These are phyloP conservation scores for Dromaius novaehollandiae DNA, from an alignment of 2,113 vertebrate genomes.

Conservation along the genomic window DNA sequence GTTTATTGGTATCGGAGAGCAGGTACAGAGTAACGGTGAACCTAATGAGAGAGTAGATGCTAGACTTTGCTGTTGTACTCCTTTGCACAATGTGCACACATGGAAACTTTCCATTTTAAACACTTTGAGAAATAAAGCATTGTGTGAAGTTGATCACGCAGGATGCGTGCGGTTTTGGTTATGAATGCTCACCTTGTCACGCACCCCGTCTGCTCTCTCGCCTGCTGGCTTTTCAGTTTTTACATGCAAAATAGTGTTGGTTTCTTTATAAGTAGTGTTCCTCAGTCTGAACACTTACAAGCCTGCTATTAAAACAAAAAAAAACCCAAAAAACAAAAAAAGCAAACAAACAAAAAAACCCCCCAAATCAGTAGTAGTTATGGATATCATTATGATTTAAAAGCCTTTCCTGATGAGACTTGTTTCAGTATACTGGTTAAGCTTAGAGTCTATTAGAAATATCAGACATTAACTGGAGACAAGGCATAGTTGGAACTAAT, in stretches of 20 bases:
- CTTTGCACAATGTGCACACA: background rate
- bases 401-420: background rate
- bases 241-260: background rate
- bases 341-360: too few species aligned
- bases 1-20: background rate
- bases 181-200: background rate
- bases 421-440: background rate
- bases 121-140: background rate
- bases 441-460: background rate
- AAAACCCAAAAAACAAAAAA: too few species aligned
- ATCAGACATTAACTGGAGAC: background rate
- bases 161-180: background rate
- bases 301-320: too few species aligned
- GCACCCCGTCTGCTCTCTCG: background rate
- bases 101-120: background rate
- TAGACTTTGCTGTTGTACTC: background rate
- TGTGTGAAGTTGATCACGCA: background rate
- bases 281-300: too few species aligned
- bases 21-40: background rate
- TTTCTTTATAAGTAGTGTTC: background rate
- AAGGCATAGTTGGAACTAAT: background rate
- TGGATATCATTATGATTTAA: background rate
- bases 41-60: too few species aligned
- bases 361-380: background rate
- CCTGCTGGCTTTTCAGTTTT: background rate